Base-by-base conservation (phyloP, 2,888 invertebrate species). In the Drosophila mulleri region DNA sequence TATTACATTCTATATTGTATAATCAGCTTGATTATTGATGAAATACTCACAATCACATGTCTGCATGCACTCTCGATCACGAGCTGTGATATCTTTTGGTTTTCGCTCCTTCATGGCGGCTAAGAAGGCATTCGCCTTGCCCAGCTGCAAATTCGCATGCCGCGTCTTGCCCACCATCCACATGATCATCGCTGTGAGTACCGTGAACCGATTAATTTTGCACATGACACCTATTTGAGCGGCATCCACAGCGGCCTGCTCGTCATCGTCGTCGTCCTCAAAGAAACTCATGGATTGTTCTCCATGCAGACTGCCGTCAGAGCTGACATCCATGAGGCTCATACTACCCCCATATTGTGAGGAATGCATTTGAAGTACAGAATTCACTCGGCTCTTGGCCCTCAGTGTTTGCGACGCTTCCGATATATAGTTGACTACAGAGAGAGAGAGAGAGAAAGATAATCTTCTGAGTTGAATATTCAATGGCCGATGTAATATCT, bases 31-130 rank as follows among this genome's bases (percentile, higher is more conserved):
- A 29, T 29, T 29, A 9, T 32, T 32, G 9, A 32, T 32, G 32
- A 32, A 20, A 23, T 52, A 86, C 91, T 91, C 74, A 93, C 93
- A 65, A 73, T 93, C 91, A 54, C 92, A 93, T 47, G 90, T 91
- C 58, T 82, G 87, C 0, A 91, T 58, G 62, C 90, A 86, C 3
- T 92, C 90, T 16, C 69, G 80, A 18, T 91, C 90, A 8, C 47
- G 60, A 52, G 3, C 18, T 1, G 78, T 65, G 1, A 90, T 56
- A 14, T 86, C 86, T 56, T 82, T 86, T 0, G 90, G 57, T 53
- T 88, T 92, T 47, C 86, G 90, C 0, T 77, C 77, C 14, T 78
- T 82, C 42, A 89, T 77, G 0, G 70, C 37, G 29, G 62, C 71
- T 7, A 92, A 42, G 73, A 82, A 92, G 1, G 78, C 54, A 5